phyloP scores from a whole-genome alignment of 2,888 invertebrate species.

The Muschampia staudingeri region DNA sequence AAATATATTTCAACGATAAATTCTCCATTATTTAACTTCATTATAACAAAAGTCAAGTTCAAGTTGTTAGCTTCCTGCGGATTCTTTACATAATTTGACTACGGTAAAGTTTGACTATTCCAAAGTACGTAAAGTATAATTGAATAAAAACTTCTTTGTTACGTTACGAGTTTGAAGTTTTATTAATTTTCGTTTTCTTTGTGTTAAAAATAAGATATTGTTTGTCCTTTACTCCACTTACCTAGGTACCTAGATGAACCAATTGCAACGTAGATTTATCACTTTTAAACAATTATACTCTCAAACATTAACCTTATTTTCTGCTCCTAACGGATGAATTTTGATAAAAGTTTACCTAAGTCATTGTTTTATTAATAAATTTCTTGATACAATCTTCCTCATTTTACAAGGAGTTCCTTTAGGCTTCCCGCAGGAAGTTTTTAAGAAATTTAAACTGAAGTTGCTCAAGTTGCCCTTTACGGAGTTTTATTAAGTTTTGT shows the following conservation, averaged over 20 bases:
- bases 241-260: no score
- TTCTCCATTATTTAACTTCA: neutral
- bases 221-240: no score
- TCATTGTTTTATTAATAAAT: neutral
- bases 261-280: no score
- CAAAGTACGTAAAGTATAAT: conserved; percentile 32
- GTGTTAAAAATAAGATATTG: neutral
- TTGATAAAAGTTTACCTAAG: no score
- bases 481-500: neutral
- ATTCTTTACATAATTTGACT: conserved; percentile 22
- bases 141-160: conserved; percentile 34
- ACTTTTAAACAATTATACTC: no score
- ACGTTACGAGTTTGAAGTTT: conserved; percentile 3
- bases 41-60: neutral
- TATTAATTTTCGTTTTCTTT: conserved; percentile 10
- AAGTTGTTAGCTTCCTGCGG: conserved; percentile 21
- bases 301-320: no score
- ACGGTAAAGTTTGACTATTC: conserved; percentile 21
- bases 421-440: neutral
- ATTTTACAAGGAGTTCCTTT: neutral
- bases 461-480: neutral
- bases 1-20: neutral
- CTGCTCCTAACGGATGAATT: no score
- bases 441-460: neutral
- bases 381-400: neutral